These are phyloP conservation scores for Brienomyrus longianalis DNA, from an alignment of 2,113 vertebrate species.

Conservation along the genomic window DNA sequence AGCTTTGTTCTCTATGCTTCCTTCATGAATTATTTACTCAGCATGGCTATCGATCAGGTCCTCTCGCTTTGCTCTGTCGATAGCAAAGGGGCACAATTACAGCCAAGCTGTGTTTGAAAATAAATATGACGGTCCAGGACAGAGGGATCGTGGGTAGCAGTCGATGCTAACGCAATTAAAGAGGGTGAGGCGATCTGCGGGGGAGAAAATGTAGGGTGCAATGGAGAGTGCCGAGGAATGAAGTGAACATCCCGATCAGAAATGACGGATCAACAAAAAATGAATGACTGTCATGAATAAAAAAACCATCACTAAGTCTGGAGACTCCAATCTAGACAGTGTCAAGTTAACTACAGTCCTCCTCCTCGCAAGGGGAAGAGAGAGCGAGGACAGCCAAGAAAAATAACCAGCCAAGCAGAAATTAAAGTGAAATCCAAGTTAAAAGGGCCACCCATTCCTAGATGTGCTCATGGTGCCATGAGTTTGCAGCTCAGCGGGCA, in stretches of 20 bases:
- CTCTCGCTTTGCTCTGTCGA: conserved; percentile 33
- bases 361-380: background rate
- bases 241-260: background rate
- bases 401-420: background rate
- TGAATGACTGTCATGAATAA: background rate
- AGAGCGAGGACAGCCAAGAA: background rate
- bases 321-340: background rate
- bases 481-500: background rate
- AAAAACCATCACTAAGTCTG: background rate
- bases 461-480: background rate
- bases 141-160: conserved; percentile 25
- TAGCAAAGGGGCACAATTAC: conserved; percentile 42
- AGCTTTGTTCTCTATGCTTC: conserved; percentile 34
- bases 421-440: background rate
- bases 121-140: conserved; percentile 30
- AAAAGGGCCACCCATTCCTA: background rate
- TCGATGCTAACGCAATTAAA: conserved; percentile 38
- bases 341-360: background rate
- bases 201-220: conserved; percentile 29
- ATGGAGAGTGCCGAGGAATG: background rate
- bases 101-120: conserved; percentile 42
- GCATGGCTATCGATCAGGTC: conserved; percentile 43
- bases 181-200: conserved; percentile 36
- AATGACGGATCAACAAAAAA: background rate
- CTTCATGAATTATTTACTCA: conserved; percentile 55